Base-by-base conservation (phyloP, 2,888 invertebrate species). In the Drosophila formosana region DNA sequence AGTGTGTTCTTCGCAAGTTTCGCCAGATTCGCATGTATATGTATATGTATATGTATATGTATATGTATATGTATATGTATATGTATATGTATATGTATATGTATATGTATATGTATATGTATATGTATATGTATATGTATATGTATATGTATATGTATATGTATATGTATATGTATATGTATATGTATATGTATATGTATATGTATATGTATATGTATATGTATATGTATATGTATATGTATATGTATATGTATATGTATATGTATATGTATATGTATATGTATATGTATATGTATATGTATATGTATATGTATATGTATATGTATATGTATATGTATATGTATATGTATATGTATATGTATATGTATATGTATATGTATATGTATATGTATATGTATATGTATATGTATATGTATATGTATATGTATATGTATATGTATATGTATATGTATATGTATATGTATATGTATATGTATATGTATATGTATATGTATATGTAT, bases 1-100 rank as follows among this genome's bases (percentile, higher is more conserved):
- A 63, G 50, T 52, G 69, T 43, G 49, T 60, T 70, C 52, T 52
- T 37, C 69, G 66, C 74, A 65, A 47, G 51, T 56, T 53, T 60
- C 46, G 60, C 46, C 13, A 49, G 45, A 28, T 55, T 64, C 58
- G 51, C 72, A 51, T 32, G 50, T 66, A 66, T 66, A 61, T 62
- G 73, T 18, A 18, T 18, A 18, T 18, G 18, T 18, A 18, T 18
- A 18, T 18, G 7, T 7, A 32, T 32, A 37, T n/a, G 5, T 7
- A 32, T 32, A 37, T 11, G 5, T 11, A 37, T 37, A n/a, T n/a
- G 11, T 11, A 37, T 37, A n/a, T n/a, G 11, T 11, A 37, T 37
- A 37, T 37, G 4, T 11, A 37, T 18, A 18, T 18, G 18, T 18
- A 18, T 18, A 18, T 18, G 18, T 18, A 18, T 18, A 18, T 18